Base-by-base conservation (phyloP, 2,888 invertebrate genomes). In the Napeogenes sylphis region DNA sequence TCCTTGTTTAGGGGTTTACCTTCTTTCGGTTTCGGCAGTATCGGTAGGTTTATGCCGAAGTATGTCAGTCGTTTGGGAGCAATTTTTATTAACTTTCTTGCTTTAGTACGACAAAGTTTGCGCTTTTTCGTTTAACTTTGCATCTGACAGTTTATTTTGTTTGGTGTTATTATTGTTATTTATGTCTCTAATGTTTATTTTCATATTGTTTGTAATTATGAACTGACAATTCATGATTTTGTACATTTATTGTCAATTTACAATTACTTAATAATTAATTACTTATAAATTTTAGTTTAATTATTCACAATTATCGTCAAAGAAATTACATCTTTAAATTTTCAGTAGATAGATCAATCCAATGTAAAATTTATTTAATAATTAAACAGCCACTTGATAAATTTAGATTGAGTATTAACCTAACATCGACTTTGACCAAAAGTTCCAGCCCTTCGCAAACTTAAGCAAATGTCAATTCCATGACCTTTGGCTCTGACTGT, bases 11-110 rank as follows among this genome's bases (percentile, higher is more conserved):
- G 72, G 70, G 71, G 72, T 66, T 70, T 71, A 70, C 66, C 72
- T 62, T 64, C 68, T 68, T 67, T 70, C 69, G 69, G 78, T 79
- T 79, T 78, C 79, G 79, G 76, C 70, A 70, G 80, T 78, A 81
- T 82, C 79, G 81, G 81, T 81, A 78, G 85, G 85, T 85, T 85
- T 83, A 84, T 81, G 75, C 74, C 71, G 73, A 85, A 85, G 79
- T 85, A 85, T 78, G 74, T 75, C 76, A 85, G 83, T 86, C 81
- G 84, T 86, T 85, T 81, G 84, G 83, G 81, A 83, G 73, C 86
- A 78, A 85, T 87, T 87, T 88, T 89, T 88, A 87, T 87, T 85
- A 88, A 88, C 85, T 86, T 84, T 80, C 75, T 72, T 77, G 75
- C 79, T 77, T 74, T 73, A 72, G 73, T 75, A 71, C 69, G 67